phyloP scores from a whole-genome alignment of 2,797 vertebrate genomes.

The Lutjanus argentimaculatus region DNA sequence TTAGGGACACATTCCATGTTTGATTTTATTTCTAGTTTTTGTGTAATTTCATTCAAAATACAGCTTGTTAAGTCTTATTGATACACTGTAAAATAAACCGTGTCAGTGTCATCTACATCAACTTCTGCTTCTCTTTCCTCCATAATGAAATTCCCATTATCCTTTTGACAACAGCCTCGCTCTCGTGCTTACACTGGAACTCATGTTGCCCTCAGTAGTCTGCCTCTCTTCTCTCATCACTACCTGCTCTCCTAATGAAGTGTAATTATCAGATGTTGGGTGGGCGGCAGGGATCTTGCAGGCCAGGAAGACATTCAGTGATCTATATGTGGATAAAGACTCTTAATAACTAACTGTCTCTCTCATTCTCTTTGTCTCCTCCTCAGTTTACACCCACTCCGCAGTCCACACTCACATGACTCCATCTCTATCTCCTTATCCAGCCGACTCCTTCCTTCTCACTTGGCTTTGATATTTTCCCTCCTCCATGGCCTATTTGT shows the following conservation, averaged over 20 bases:
- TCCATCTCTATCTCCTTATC: slow-evolving; percentile 35
- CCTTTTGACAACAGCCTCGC: slow-evolving; percentile 18
- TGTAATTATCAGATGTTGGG: slow-evolving; percentile 80
- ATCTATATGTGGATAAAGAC: slow-evolving; percentile 71
- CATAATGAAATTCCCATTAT: slow-evolving; percentile 66
- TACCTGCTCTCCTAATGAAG: slow-evolving; percentile 79
- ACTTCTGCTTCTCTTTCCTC: slow-evolving; percentile 23
- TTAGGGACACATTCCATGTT: too few relatives aligned
- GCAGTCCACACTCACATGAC: slow-evolving; percentile 13
- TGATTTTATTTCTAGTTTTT: too few relatives aligned
- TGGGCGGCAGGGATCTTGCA: slow-evolving; percentile 67
- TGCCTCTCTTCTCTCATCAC: slow-evolving; percentile 61
- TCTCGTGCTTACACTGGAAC: slow-evolving; percentile 32
- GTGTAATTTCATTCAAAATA: too few relatives aligned
- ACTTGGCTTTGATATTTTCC: not conserved
- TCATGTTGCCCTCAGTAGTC: slow-evolving; percentile 11
- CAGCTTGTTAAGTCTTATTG: too few relatives aligned
- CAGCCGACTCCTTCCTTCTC: slow-evolving; percentile 7
- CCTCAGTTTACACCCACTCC: slow-evolving; percentile 57
- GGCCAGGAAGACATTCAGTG: slow-evolving; percentile 66
- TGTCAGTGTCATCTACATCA: slow-evolving; percentile 27
- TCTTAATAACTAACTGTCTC: slow-evolving; percentile 70
- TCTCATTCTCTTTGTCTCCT: slow-evolving; percentile 48
- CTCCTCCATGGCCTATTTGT: slow-evolving; percentile 1
- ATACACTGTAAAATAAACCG: too few relatives aligned